phyloP scores from a whole-genome alignment of 2,888 invertebrate genomes.

The Agapetus fuscipes region DNA sequence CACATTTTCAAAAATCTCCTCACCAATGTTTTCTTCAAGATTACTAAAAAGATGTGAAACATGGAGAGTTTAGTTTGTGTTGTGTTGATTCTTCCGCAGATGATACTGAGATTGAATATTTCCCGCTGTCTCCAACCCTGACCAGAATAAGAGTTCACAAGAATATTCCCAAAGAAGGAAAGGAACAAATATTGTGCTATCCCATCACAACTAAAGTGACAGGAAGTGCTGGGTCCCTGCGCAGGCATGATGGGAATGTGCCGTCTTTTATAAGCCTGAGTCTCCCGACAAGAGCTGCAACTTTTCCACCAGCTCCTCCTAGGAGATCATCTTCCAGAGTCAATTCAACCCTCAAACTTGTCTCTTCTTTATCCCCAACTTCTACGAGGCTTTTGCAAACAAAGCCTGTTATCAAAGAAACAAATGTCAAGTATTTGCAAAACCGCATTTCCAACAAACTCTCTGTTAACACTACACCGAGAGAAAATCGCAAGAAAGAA shows the following conservation, averaged over 20 bases:
- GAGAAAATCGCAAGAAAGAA: conserved; percentile 19
- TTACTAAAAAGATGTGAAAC: conserved; percentile 5
- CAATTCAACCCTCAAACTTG: conserved; percentile 57
- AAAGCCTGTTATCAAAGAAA: conserved; percentile 30
- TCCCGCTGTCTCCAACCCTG: conserved; percentile 70
- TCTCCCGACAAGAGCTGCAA: conserved; percentile 27
- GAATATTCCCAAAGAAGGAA: conserved; percentile 40
- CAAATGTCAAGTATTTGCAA: conserved; percentile 51
- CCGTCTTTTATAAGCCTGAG: conserved; percentile 45
- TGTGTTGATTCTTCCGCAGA: conserved; percentile 48
- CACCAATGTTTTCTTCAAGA: neutral
- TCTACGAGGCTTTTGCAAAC: conserved; percentile 23
- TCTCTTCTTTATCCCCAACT: conserved; percentile 44
- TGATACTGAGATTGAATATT: conserved; percentile 69
- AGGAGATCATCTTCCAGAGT: conserved; percentile 65
- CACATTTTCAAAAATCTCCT: no score
- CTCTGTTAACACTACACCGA: conserved; percentile 27
- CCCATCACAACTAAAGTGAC: conserved; percentile 36
- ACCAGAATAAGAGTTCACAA: conserved; percentile 72
- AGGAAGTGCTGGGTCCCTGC: conserved; percentile 36
- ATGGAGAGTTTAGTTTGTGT: conserved; percentile 7
- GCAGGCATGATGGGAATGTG: conserved; percentile 49
- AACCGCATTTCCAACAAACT: conserved; percentile 54
- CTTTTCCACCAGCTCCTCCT: conserved; percentile 61
- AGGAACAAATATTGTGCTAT: conserved; percentile 52